Base-by-base conservation (phyloP, 2,888 invertebrate species). In the Abrostola triplasia region DNA sequence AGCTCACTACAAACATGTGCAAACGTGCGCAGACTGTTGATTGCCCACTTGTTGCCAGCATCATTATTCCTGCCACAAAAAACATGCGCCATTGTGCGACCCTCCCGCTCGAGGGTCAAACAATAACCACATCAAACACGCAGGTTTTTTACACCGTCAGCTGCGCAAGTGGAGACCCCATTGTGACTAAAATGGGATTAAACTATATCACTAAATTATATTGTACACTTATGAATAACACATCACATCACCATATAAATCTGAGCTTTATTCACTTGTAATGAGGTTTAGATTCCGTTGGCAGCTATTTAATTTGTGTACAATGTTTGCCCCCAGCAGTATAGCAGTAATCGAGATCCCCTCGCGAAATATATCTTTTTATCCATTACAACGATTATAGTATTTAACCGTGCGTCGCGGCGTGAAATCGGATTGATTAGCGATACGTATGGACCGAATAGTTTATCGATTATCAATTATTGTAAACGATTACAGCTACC, bases 391-490 rank as follows among this genome's bases (percentile, higher is more conserved):
- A 72, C 84, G 81, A 86, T 91, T 89, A 91, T 86, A 89, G 83
- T 87, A 86, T 87, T 87, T 87, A 86, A 79, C 84, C 81, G 86
- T 82, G 88, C 87, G 82, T 82, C 80, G 84, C 67, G 75, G 84
- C 91, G 91, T 91, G 88, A 91, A 92, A 92, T 92, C 90, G 88
- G 85, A 90, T 90, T 90, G 86, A 87, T 90, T 87, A 89, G 82
- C 87, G 87, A 83, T 85, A 78, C 85, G 84, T 86, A 81, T 82
- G 80, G 77, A 84, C 83, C 76, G 84, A 86, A 88, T 87, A 85
- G 86, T 87, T 85, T 81, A 85, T 77, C 77, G 83, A 81, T 83
- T 80, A 81, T 79, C 82, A 81, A 83, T 84, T 83, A 85, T 82
- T 80, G 79, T 85, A 85, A 84, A 82, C 84, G 82, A 82, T 85